Evolutionary conservation across 2,113 vertebrate genomes (phyloP), one percentile per base, ranked within the genome.

Genomic region (Salvator merianae): DNA sequence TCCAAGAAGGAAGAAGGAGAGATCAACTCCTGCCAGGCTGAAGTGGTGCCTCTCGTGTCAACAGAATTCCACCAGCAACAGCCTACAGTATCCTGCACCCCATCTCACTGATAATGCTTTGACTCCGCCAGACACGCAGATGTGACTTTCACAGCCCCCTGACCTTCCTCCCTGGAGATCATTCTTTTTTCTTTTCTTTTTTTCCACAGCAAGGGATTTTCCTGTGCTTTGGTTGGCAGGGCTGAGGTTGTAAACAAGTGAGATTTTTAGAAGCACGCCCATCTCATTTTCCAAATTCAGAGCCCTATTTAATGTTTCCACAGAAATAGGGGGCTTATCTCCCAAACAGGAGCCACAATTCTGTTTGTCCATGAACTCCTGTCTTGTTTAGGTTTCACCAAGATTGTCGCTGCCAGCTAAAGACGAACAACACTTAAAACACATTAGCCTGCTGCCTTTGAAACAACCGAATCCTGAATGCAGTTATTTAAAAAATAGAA

Each of bases 141-240:
- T 40, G 30, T 59, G 68, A 59, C 69, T 59, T 59, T 81, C 50
- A 59, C 68, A 81, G 71, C 80, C 34, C 14, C 18, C 26, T 62
- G 68, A 53, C 8, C 50, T 47, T 3, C 71, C 32, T 71, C 66
- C 9, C 50, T 77, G 2, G 28, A 77, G 47, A 53, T n/a, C n/a
- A 34, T 36, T 70, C 28, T 63, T 32, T 63, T 40, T 79, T 43
- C 10, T 79, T 36, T 70, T 20, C 43, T 32, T 63, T 40, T 79
- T 43, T 47, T 79, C 32, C 76, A 71, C 76, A 72, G 30, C 75
- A 79, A 62, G 47, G 55, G 32, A 43, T 84, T 78, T 81, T 68
- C 62, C 10, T 75, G 24, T 36, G 59, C n/a, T 50, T 26, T 73
- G 72, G 7, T 8, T 20, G 24, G 63, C 20, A 59, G 32, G 40